Evolutionary conservation across 2,888 invertebrate genomes (phyloP).

Genomic region (Esperia sulphurella): DNA sequence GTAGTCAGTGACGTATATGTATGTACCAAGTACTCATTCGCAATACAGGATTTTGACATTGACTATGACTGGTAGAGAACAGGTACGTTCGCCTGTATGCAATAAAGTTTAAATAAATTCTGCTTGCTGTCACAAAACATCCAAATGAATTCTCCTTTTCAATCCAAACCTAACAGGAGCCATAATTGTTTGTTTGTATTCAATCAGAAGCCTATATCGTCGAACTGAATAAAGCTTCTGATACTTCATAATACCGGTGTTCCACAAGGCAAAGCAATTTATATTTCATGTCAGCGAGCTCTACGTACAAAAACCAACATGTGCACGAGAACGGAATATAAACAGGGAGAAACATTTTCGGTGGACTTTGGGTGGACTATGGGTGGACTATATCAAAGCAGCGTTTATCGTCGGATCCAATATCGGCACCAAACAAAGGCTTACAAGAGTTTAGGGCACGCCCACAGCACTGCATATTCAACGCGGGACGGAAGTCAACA

Average conservation of each 20-base stretch:
- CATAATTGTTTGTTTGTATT: too few relatives aligned
- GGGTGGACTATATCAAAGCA: constrained; percentile 53
- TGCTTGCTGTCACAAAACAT: too few relatives aligned
- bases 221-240: not conserved
- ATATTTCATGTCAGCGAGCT: not conserved
- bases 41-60: too few relatives aligned
- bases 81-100: too few relatives aligned
- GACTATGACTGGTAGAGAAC: too few relatives aligned
- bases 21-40: too few relatives aligned
- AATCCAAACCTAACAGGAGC: too few relatives aligned
- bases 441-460: constrained; percentile 75
- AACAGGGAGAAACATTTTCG: constrained; percentile 44
- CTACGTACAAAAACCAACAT: not conserved
- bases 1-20: too few relatives aligned
- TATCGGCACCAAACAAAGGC: constrained; percentile 73
- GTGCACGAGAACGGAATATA: constrained; percentile 21
- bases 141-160: too few relatives aligned
- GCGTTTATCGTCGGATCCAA: constrained; percentile 63
- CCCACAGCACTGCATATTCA: constrained; percentile 74
- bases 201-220: not conserved
- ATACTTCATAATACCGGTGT: not conserved
- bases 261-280: not conserved
- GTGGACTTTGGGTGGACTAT: constrained; percentile 22
- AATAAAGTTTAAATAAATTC: too few relatives aligned
- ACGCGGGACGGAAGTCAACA: constrained; percentile 59